These are phyloP conservation scores for Peromyscus polionotus DNA, from an alignment of 2,113 vertebrate genomes.

Conservation along the genomic window DNA sequence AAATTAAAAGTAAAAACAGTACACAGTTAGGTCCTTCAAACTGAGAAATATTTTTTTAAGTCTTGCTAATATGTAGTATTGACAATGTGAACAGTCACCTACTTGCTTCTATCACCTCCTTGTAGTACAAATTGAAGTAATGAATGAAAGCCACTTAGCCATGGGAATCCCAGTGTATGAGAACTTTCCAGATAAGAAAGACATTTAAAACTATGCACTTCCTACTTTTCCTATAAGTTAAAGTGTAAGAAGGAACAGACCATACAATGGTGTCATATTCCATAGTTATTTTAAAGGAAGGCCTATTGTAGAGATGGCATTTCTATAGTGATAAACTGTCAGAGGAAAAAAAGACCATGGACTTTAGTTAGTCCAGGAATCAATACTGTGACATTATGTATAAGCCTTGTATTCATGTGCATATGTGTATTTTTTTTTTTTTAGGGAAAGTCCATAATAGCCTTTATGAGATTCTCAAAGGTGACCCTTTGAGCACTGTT, in stretches of 20 bases:
- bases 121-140: not conserved
- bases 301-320: not conserved
- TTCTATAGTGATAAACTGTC: not conserved
- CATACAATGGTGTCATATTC: not conserved
- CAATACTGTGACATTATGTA: not conserved
- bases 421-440: not conserved
- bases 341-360: not conserved
- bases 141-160: not conserved
- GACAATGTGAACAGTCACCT: not conserved
- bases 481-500: not conserved
- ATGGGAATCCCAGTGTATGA: not conserved
- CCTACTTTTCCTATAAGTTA: not conserved
- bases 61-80: not conserved
- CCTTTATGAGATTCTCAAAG: not conserved
- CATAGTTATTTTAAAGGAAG: not conserved
- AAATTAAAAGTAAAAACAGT: not conserved
- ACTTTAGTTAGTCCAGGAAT: not conserved
- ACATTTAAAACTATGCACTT: not conserved
- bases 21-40: not conserved
- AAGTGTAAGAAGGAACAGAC: not conserved
- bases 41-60: too few relatives aligned
- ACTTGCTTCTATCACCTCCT: not conserved
- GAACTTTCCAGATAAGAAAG: not conserved
- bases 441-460: not conserved
- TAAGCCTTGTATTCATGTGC: not conserved